Evolutionary conservation across 2,888 invertebrate species (phyloP), one percentile per base, ranked within the genome.

Genomic region (Scaptomyza reducta): DNA sequence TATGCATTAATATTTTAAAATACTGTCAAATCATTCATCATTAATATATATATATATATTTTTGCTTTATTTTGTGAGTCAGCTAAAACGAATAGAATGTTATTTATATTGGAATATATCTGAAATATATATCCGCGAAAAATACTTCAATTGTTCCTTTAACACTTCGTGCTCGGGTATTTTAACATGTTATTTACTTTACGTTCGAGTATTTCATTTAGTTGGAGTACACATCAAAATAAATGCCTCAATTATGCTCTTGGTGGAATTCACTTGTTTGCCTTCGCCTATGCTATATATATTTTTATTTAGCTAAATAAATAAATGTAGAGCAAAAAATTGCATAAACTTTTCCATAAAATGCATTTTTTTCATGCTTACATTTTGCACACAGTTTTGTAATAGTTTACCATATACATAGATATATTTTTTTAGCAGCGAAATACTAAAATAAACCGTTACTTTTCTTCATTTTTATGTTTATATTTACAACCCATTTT

Each of bases 171-270:
- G 55, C 46, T 63, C n/a, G 74, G 55, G 29, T 56, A 55, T 44
- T 11, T 46, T 3, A 18, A n/a, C n/a, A 16, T 22, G 6, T 35
- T 35, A 31, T 7, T 29, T 6, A 2, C 1, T 11, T 35, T 35
- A 16, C 22, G 7, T 56, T 49, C 29, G 16, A 47, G 51, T 53
- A 29, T 14, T 42, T 51, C 18, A 40, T 47, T 55, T 25, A 27
- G 29, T 62, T 57, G 40, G 55, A n/a, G 18, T 42, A 29, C 44
- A 62, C 66, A 64, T 75, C 60, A 68, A 77, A 79, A 73, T 68
- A 82, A 85, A 85, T 82, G 78, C 72, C 45, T 71, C 69, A 77
- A 79, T 65, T 82, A 71, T 60, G 61, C 25, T 38, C 16, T 38
- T 63, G 50, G 58, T 65, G 55, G 56, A 62, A 51, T 67, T 74